phyloP scores from a whole-genome alignment of 2,113 vertebrate species.

The Burhinus oedicnemus region DNA sequence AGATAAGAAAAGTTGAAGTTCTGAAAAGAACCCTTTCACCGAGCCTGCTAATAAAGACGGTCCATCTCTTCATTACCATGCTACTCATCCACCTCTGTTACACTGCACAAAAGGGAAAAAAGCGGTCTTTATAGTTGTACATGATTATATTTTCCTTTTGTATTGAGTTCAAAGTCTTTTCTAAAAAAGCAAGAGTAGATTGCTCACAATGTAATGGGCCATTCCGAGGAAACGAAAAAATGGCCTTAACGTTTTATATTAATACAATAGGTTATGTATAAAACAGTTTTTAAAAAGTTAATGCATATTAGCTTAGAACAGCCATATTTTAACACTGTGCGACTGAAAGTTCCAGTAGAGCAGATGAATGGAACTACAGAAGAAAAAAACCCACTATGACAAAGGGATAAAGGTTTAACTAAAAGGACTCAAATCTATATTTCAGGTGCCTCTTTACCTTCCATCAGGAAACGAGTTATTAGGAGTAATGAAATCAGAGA shows the following conservation, averaged over 20 bases:
- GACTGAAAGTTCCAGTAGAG: constrained; percentile 76
- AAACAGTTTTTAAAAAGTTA: constrained; percentile 76
- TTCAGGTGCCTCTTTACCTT: constrained; percentile 75
- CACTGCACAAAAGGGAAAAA: constrained; percentile 73
- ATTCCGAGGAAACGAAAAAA: constrained; percentile 74
- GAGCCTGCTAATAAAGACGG: constrained; percentile 68
- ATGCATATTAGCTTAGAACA: constrained; percentile 79
- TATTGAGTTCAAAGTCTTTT: constrained; percentile 76
- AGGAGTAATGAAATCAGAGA: constrained; percentile 76
- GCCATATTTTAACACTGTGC: constrained; percentile 75
- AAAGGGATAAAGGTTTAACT: constrained; percentile 77
- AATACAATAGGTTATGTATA: constrained; percentile 79
- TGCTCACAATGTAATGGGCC: constrained; percentile 80
- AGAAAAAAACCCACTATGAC: constrained; percentile 68
- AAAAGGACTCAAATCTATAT: constrained; percentile 72
- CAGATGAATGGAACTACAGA: constrained; percentile 76
- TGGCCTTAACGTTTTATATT: constrained; percentile 75
- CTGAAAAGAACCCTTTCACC: constrained; percentile 73
- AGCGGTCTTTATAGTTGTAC: constrained; percentile 77
- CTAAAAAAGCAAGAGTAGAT: constrained; percentile 74
- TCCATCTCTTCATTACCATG: constrained; percentile 77
- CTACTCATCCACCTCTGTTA: constrained; percentile 73
- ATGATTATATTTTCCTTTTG: constrained; percentile 78
- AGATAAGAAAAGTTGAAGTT: constrained; percentile 78
- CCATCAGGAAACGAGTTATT: constrained; percentile 75